These are phyloP conservation scores for Aptenodytes patagonicus DNA, from an alignment of 2,113 vertebrate species.

Conservation along the genomic window DNA sequence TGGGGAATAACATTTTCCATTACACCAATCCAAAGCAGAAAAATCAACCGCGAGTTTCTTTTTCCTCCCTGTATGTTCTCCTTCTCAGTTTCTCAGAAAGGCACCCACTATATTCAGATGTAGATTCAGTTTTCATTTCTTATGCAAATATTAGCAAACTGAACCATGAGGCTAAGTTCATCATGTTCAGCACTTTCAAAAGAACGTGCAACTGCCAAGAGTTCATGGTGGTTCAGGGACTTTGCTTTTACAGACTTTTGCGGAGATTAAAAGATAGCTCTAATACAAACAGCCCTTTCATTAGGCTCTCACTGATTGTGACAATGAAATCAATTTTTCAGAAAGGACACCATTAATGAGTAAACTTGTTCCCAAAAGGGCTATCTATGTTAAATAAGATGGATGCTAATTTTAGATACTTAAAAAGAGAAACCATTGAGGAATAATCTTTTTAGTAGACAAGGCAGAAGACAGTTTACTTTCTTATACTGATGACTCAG, in stretches of 20 bases:
- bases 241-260: conserved; percentile 25
- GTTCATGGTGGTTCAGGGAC: background rate
- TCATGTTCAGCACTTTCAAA: background rate
- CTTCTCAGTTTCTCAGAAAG: background rate
- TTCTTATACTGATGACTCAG: background rate
- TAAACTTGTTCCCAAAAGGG: background rate
- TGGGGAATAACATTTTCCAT: conserved; percentile 52
- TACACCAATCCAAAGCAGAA: conserved; percentile 7
- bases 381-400: background rate
- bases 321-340: conserved; percentile 10
- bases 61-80: background rate
- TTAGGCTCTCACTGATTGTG: background rate
- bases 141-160: background rate
- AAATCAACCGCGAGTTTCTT: background rate
- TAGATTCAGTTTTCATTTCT: conserved; percentile 30
- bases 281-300: conserved; percentile 31
- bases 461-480: background rate
- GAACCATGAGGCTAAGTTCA: background rate
- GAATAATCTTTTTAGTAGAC: background rate
- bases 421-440: background rate
- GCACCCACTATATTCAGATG: background rate
- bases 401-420: background rate
- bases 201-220: background rate
- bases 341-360: background rate
- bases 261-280: background rate